phyloP scores from a whole-genome alignment of 2,888 invertebrate species.

The Notodonta ziczac region DNA sequence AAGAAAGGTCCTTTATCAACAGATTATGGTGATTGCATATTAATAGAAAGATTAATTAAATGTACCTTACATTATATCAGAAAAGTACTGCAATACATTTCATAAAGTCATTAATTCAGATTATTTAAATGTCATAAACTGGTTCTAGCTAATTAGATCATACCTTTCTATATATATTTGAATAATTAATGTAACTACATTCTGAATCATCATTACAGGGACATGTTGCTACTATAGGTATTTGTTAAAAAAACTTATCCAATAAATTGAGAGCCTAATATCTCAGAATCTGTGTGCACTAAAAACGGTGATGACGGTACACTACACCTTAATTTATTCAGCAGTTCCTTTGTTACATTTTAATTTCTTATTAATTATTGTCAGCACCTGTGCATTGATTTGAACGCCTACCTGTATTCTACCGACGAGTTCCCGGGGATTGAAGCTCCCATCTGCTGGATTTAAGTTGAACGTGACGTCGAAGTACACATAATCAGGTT shows the following conservation, averaged over 20 bases:
- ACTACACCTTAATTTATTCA: constrained; percentile 31
- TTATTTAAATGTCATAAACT: no score
- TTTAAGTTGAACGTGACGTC: constrained; percentile 75
- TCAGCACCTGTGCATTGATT: not conserved
- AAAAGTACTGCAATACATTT: no score
- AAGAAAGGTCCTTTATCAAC: no score
- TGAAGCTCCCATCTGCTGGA: constrained; percentile 71
- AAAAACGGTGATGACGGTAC: constrained; percentile 34
- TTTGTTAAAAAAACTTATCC: not conserved
- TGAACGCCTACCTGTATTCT: constrained; percentile 68
- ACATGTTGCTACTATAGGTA: no score
- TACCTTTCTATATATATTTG: no score
- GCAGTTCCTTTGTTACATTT: constrained; percentile 39
- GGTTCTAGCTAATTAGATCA: no score
- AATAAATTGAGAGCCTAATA: not conserved
- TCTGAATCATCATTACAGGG: no score
- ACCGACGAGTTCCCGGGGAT: constrained; percentile 67
- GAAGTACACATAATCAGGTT: constrained; percentile 72
- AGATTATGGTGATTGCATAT: no score
- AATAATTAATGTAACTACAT: no score
- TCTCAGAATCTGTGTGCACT: constrained; percentile 14
- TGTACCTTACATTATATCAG: no score
- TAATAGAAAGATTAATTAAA: no score
- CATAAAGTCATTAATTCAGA: no score
- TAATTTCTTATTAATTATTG: constrained; percentile 10